Evolutionary conservation across 2,888 invertebrate species (phyloP), one percentile per base, ranked within the genome.

Genomic region (Stenodera caucasica): DNA sequence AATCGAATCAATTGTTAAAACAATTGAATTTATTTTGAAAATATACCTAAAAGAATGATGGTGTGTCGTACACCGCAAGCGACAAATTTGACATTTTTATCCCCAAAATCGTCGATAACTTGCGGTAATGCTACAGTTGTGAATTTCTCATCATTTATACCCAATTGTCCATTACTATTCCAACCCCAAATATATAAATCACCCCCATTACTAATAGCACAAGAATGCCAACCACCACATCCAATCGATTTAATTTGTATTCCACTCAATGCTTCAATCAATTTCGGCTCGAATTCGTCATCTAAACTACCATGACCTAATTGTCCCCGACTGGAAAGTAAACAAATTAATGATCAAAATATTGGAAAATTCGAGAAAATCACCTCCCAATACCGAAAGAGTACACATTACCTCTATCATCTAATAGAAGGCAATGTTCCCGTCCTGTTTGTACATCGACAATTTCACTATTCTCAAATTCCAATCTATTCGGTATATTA

Each of bases 101-200:
- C 60, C 14, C 65, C 67, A 59, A 82, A 78, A 72, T 87, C 45
- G 18, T 21, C 84, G 37, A 84, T 81, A 3, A 86, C 75, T 67
- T 82, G 82, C 21, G 84, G 81, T 26, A 80, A 72, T 2, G 85
- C 80, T 71, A 83, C 75, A 30, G 83, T 76, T 23, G 79, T 78
- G 66, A 82, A 72, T 51, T 71, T 69, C 53, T 53, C 60, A 15
- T 67, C 73, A 63, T 78, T 75, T 33, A 75, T 75, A 60, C 96
- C 96, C 14, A 96, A 80, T 78, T 96, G 94, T 0, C 96, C 95
- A 72, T 86, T 86, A 64, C 90, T 88, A 80, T 96, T 96, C 90
- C 92, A 94, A 7, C 96, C 96, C 96, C 96, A 96, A 2, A 86
- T 84, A 76, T 95, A 96, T 0, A 95, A 74, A 77, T 95, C 95